These are phyloP conservation scores for Temnothorax unifasciatus DNA, from an alignment of 2,888 invertebrate genomes.

Conservation along the genomic window DNA sequence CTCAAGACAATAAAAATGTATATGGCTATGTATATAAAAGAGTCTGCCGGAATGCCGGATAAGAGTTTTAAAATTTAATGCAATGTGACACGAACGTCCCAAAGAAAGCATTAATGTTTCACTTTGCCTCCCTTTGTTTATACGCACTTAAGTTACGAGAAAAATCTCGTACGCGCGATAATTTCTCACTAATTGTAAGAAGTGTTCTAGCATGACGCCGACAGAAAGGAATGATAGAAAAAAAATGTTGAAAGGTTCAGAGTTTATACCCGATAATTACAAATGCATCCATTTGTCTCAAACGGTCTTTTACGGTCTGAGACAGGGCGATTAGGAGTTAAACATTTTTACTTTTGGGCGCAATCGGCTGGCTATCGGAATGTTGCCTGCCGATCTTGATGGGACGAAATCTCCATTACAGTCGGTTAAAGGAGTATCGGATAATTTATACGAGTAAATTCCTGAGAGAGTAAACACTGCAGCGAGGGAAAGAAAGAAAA, in stretches of 20 bases:
- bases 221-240: neutral
- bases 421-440: neutral
- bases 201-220: neutral
- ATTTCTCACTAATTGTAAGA: neutral
- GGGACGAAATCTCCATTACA: neutral
- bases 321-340: neutral
- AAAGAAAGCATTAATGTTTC: neutral
- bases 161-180: neutral
- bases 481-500: neutral
- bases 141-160: neutral
- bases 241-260: conserved; percentile 14
- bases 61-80: neutral
- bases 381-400: neutral
- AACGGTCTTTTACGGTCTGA: conserved; percentile 10
- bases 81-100: neutral
- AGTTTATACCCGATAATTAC: conserved; percentile 12
- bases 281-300: conserved; percentile 7
- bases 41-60: neutral
- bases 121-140: neutral
- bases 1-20: neutral
- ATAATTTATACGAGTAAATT: conserved; percentile 5
- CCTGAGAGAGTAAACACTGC: neutral
- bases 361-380: conserved; percentile 10
- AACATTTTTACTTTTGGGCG: neutral
- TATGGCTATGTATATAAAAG: neutral